Evolutionary conservation across 1,140 invertebrate genomes (phyloP), one percentile per base, ranked within the genome.

Genomic region (Notospermus geniculatus): DNA sequence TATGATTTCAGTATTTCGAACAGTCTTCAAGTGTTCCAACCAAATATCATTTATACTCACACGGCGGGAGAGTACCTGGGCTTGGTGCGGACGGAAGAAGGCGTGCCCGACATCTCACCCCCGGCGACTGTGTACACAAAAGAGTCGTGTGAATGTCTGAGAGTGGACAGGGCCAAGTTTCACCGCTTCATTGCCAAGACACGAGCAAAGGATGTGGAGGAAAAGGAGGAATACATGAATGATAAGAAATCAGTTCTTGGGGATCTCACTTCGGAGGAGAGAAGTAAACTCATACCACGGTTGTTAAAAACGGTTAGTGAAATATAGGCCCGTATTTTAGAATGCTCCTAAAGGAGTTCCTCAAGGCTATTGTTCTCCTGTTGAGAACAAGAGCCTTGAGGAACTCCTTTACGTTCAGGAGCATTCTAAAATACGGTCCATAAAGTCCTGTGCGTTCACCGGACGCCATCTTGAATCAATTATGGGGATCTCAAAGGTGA

Each of bases 21-120:
- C 28, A 61, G 65, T 70, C 11, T 59, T 68, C 69, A 66, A 50
- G 71, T 75, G 7, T 74, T 70, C 46, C 71, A 76, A 53, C 70
- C 74, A 0, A 71, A 74, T 58, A 76, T 76, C 5, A 70, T 76
- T 11, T 76, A 76, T 59, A 76, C 66, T 39, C 74, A 76, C 39
- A 71, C 72, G 1, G 69, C 69, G 2, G 74, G 71, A 17, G 74
- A 76, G 60, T 76, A 72, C 39, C 67, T 76, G 1, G 74, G 73
- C 9, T 55, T 76, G 25, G 70, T 75, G 1, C 71, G 67, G 53
- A 55, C 69, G 11, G 72, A 76, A 50, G 72, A 71, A 0, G 53
- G 63, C n/a, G 62, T 63, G 2, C 72, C 72, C 45, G 74, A 76
- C 30, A 61, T 76, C 1, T 66, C 74, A 7, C 71, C 74, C 25